Percentiles rank a stretch among this genome's conserved stretches.
Conservation (phyloP, 2,113 vertebrate genomes). For the Mystacornis crossleyi region DNA sequence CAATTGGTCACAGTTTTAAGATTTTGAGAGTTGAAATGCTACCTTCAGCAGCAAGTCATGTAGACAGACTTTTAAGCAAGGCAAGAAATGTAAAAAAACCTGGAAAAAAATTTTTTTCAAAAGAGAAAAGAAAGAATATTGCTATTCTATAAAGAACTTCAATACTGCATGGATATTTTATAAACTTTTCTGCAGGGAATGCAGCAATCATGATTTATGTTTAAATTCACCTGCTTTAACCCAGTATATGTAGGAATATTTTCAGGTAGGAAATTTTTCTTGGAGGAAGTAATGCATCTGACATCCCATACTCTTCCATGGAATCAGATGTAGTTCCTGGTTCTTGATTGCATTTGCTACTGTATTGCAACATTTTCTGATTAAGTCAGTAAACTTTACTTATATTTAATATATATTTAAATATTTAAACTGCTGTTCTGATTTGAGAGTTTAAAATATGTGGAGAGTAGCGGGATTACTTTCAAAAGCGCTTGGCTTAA, state of each 20-base stretch:
- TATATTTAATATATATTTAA: too few species aligned
- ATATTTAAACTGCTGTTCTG: slow-evolving; percentile 37
- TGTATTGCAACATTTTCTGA: slow-evolving; percentile 56
- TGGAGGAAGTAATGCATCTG: background rate
- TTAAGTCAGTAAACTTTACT: slow-evolving; percentile 54
- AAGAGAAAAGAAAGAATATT: background rate
- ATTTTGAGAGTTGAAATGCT: background rate
- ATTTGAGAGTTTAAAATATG: slow-evolving; percentile 32
- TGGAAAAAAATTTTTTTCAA: background rate
- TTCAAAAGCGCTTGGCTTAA: slow-evolving; percentile 20
- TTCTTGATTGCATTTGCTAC: slow-evolving; percentile 33
- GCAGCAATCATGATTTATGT: background rate
- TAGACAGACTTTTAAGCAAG: background rate
- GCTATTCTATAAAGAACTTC: background rate
- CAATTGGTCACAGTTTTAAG: background rate
- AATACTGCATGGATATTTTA: background rate
- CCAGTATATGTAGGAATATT: background rate
- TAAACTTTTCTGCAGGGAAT: background rate
- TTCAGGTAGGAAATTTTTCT: background rate
- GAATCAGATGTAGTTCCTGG: background rate
- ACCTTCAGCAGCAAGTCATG: background rate
- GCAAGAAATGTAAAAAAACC: background rate
- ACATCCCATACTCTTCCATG: background rate
- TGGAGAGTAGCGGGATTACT: background rate
- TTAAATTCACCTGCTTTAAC: background rate